These are phyloP conservation scores for Oncorhynchus tshawytscha DNA, from an alignment of 2,113 vertebrate species.

Conservation along the genomic window DNA sequence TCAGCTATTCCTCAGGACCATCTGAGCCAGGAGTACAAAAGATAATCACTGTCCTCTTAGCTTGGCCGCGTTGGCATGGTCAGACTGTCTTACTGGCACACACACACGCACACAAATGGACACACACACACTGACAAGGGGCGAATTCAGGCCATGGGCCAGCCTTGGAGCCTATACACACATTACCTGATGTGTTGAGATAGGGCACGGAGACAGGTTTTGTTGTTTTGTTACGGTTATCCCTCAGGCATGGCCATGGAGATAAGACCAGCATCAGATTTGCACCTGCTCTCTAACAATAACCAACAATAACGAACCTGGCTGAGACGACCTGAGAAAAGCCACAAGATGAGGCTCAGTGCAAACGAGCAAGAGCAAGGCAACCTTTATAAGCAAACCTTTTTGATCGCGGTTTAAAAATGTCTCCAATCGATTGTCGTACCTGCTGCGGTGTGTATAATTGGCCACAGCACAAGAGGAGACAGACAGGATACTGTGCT, in stretches of 20 bases:
- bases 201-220: background rate
- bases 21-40: background rate
- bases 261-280: background rate
- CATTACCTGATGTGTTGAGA: background rate
- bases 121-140: conserved; percentile 2
- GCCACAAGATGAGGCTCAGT: background rate
- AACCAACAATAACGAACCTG: background rate
- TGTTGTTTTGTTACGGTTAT: background rate
- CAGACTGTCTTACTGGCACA: background rate
- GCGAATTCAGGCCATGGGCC: background rate
- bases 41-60: background rate
- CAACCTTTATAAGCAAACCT: too few species aligned
- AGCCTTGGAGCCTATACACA: background rate
- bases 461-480: too few species aligned
- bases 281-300: background rate
- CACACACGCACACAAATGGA: background rate
- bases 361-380: too few species aligned
- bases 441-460: too few species aligned
- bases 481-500: too few species aligned
- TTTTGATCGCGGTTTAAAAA: too few species aligned
- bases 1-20: background rate
- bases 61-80: background rate
- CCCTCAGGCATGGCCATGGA: background rate
- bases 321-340: background rate
- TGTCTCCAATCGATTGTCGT: too few species aligned